Evolutionary conservation across 1,140 invertebrate species (phyloP).

Genomic region (Leptinotarsa lineolata): DNA sequence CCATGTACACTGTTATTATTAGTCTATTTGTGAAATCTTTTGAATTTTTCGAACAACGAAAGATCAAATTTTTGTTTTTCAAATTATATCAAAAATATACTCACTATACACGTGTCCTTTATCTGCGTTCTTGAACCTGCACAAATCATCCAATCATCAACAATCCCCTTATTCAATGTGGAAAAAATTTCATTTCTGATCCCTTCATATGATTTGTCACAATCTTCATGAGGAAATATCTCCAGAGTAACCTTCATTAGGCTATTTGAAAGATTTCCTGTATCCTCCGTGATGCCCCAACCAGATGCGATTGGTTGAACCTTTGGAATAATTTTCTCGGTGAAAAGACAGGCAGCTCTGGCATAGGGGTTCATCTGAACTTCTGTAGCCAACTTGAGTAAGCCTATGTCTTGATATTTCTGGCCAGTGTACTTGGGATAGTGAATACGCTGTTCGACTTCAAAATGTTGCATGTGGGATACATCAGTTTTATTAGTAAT

Average conservation of each 20-base stretch:
- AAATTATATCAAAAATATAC: background rate
- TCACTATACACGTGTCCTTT: constrained; percentile 57
- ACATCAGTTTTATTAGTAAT: constrained; percentile 55
- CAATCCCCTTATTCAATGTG: constrained; percentile 57
- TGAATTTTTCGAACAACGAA: too few relatives aligned
- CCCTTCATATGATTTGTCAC: constrained; percentile 36
- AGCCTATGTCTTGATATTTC: constrained; percentile 67
- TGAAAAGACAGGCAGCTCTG: constrained; percentile 65
- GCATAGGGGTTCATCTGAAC: constrained; percentile 57
- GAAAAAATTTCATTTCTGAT: constrained; percentile 43
- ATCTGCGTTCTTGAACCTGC: constrained; percentile 60
- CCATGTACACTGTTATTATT: too few relatives aligned
- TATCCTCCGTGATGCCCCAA: constrained; percentile 50
- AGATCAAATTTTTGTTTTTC: too few relatives aligned
- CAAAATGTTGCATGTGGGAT: constrained; percentile 27
- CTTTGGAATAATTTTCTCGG: constrained; percentile 29
- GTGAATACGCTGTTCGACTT: constrained; percentile 37
- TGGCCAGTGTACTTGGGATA: constrained; percentile 62
- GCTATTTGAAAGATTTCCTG: constrained; percentile 54
- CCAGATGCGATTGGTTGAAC: constrained; percentile 41
- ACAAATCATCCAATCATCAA: constrained; percentile 63
- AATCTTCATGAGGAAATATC: constrained; percentile 46
- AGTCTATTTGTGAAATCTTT: too few relatives aligned
- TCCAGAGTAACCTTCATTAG: constrained; percentile 60
- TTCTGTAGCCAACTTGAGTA: constrained; percentile 59